These are phyloP conservation scores for Disparrhopalites patrizii DNA, from an alignment of 2,888 invertebrate genomes.

Conservation along the genomic window DNA sequence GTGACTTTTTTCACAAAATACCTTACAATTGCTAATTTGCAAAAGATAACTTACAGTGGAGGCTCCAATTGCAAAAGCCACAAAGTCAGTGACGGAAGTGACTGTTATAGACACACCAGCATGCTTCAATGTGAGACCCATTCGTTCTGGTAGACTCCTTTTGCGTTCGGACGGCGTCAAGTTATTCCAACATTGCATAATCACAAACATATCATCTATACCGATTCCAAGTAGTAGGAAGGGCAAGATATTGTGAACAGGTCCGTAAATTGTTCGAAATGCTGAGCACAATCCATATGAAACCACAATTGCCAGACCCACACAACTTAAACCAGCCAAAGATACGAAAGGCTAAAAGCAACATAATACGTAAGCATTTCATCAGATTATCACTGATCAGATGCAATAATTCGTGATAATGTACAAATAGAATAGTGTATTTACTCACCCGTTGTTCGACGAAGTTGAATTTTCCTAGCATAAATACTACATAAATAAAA, in stretches of 20 bases:
- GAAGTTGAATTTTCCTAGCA: constrained; percentile 70
- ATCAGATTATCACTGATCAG: neutral
- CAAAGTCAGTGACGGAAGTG: constrained; percentile 60
- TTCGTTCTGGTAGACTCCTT: constrained; percentile 59
- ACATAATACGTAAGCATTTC: neutral
- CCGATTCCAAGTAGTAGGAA: constrained; percentile 74
- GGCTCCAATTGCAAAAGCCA: constrained; percentile 46
- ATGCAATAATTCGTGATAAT: no score
- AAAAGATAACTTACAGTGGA: constrained; percentile 36
- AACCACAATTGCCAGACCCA: constrained; percentile 68
- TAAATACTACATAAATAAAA: constrained; percentile 69
- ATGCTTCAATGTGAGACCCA: constrained; percentile 69
- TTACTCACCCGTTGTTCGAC: constrained; percentile 66
- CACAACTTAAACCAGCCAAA: constrained; percentile 64
- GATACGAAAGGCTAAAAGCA: constrained; percentile 61
- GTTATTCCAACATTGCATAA: constrained; percentile 72
- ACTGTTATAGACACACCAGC: constrained; percentile 80
- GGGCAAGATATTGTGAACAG: constrained; percentile 75
- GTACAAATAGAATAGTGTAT: no score
- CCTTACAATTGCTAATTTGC: neutral
- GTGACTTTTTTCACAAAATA: no score
- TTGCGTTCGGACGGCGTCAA: constrained; percentile 43
- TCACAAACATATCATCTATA: constrained; percentile 81
- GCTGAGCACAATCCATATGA: constrained; percentile 69
- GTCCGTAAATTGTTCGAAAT: constrained; percentile 69